These are phyloP conservation scores for Euthynnus affinis DNA, from an alignment of 2,797 vertebrate species.

Conservation along the genomic window DNA sequence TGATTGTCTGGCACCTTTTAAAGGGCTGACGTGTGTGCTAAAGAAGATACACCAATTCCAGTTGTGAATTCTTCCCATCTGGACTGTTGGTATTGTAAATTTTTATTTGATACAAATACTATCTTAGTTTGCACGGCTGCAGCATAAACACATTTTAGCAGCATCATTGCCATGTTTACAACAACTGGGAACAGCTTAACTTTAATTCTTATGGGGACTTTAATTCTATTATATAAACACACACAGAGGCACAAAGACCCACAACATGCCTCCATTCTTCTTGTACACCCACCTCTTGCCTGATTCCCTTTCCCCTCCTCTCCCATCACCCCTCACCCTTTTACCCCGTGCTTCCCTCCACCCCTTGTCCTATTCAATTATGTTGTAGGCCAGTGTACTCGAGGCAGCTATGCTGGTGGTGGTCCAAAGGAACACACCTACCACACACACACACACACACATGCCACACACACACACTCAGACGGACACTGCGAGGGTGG, in stretches of 20 bases:
- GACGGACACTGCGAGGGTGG: slow-evolving; percentile 62
- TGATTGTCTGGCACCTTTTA: slow-evolving; percentile 17
- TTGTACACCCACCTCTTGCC: slow-evolving; percentile 19
- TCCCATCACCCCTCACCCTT: slow-evolving; percentile 42
- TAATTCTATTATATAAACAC: slow-evolving; percentile 18
- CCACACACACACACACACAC: slow-evolving; percentile 39
- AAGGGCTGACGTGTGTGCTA: not conserved
- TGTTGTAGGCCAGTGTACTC: slow-evolving; percentile 30
- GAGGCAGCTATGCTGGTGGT: slow-evolving; percentile 54
- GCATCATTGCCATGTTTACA: slow-evolving; percentile 22
- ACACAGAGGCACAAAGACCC: slow-evolving; percentile 9
- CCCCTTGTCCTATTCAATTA: slow-evolving; percentile 63
- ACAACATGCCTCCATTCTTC: slow-evolving; percentile 9
- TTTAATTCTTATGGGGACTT: slow-evolving; percentile 36
- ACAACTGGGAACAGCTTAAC: slow-evolving; percentile 11
- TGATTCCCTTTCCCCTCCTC: slow-evolving; percentile 32
- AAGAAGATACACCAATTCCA: slow-evolving; percentile 13
- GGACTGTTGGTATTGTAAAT: slow-evolving; percentile 12
- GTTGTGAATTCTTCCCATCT: slow-evolving; percentile 23
- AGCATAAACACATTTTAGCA: slow-evolving; percentile 15
- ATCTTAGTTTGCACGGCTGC: slow-evolving; percentile 9
- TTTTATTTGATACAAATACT: slow-evolving; percentile 13
- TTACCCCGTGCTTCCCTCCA: slow-evolving; percentile 46
- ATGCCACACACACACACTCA: slow-evolving; percentile 23
- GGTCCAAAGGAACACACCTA: slow-evolving; percentile 68